A percentile compares a stretch with the other conserved stretches of the same genome.
Conservation (phyloP, 2,888 invertebrate species). For the Fissipunctia ypsillon region DNA sequence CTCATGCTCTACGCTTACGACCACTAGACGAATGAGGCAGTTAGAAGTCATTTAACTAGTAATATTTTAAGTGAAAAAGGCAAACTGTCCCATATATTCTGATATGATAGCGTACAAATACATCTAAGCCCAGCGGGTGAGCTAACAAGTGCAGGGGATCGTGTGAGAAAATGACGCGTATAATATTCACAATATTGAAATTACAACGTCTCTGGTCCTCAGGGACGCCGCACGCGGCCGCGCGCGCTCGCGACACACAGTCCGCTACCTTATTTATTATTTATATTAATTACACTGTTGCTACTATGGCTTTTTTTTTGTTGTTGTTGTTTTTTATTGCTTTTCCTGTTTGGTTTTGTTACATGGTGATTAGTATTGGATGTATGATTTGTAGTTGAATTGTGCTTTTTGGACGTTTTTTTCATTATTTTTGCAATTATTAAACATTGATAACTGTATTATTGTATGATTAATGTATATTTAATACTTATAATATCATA, state of each 20-base stretch:
- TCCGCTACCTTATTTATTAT: constrained; percentile 84
- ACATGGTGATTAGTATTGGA: constrained; percentile 36
- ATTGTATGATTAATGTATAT: too few relatives aligned
- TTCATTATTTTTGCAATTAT: background rate
- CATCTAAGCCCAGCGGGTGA: constrained; percentile 70
- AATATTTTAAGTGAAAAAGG: constrained; percentile 17
- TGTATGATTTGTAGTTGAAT: constrained; percentile 26
- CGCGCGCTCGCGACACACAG: constrained; percentile 72
- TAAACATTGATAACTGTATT: background rate
- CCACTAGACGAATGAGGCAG: too few relatives aligned
- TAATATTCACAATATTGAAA: constrained; percentile 86
- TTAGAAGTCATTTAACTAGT: constrained; percentile 17
- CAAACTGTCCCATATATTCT: constrained; percentile 54
- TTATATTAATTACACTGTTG: constrained; percentile 82
- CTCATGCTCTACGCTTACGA: too few relatives aligned
- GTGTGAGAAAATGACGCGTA: constrained; percentile 85
- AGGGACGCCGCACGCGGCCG: constrained; percentile 75
- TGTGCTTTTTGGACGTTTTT: background rate
- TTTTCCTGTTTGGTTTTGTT: constrained; percentile 49
- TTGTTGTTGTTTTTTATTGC: constrained; percentile 65
- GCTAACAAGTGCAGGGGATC: constrained; percentile 72
- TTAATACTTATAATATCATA: too few relatives aligned
- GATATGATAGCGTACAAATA: constrained; percentile 39
- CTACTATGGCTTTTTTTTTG: constrained; percentile 75
- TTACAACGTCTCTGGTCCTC: constrained; percentile 74